Evolutionary conservation across 2,113 vertebrate genomes (phyloP), one percentile per base, ranked within the genome.

Genomic region (Corythornis vintsioides): DNA sequence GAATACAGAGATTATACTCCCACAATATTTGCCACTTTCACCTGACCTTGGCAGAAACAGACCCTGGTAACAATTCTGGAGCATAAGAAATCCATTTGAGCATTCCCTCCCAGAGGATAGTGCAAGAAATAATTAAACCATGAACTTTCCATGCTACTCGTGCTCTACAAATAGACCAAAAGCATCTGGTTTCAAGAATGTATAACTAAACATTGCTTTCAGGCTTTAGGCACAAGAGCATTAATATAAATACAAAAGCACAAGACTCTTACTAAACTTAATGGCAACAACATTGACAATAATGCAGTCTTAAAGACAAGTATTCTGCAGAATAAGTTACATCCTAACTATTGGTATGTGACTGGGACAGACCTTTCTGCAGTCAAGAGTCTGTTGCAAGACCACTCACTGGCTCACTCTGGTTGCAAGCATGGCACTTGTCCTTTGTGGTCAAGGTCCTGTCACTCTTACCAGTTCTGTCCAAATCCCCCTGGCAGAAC

Each of bases 201-300:
- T 3, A 14, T 4, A 50, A 45, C 29, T 57, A 24, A 42, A 57
- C 31, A 18, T 4, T 40, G 45, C 50, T 64, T 74, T 67, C 70
- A 66, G 31, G 24, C 24, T 47, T 19, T 10, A 20, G 61, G 33
- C 1, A 3, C 59, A 24, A 45, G 16, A 69, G 14, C n/a, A 33
- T 31, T 22, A 40, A 38, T 38, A 38, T 10, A 38, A 38, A 38
- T 38, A 38, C 38, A 38, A 38, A 38, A 38, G 38, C 38, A 61
- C 45, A 69, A 83, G 83, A 47, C 35, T 70, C 38, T 38, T 38
- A 38, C 38, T 48, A 72, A 78, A 70, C 38, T 33, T 52, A 22
- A n/a, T 5, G 10, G 26, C 0, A 3, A 60, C 0, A 1, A 75
- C 11, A 61, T 1, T 8, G 19, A 65, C 63, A 8, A 80, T 13